These are phyloP conservation scores for Carcina quercana DNA, from an alignment of 2,888 invertebrate genomes.

Conservation along the genomic window DNA sequence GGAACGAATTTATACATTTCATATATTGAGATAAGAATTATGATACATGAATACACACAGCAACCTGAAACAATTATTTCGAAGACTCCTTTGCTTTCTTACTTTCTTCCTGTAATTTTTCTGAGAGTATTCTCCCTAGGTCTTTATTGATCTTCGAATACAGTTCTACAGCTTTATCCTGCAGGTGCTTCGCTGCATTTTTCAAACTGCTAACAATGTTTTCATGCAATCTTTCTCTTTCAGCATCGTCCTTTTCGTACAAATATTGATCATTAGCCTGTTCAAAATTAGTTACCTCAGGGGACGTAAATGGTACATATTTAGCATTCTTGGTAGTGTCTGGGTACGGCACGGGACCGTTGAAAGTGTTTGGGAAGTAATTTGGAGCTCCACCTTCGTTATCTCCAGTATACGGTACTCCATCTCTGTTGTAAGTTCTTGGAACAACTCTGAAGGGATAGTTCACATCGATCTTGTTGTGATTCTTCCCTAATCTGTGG, in stretches of 20 bases:
- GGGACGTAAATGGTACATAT: neutral
- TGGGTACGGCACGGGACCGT: constrained; percentile 30
- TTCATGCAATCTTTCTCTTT: constrained; percentile 78
- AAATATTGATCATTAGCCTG: neutral
- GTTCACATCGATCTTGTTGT: neutral
- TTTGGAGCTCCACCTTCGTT: constrained; percentile 28
- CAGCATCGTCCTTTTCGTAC: constrained; percentile 69
- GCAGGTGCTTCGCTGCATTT: constrained; percentile 76
- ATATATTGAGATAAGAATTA: too few species aligned
- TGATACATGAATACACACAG: too few species aligned
- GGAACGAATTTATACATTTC: too few species aligned
- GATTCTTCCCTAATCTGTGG: neutral
- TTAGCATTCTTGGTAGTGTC: constrained; percentile 20
- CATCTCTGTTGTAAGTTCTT: constrained; percentile 27
- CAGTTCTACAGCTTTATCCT: constrained; percentile 76
- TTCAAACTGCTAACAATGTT: constrained; percentile 85
- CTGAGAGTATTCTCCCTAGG: constrained; percentile 81
- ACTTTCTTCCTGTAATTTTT: too few species aligned
- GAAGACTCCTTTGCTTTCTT: too few species aligned
- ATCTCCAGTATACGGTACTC: constrained; percentile 21
- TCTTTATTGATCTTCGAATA: constrained; percentile 83
- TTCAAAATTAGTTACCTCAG: constrained; percentile 1
- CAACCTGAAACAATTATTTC: too few species aligned
- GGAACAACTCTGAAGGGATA: constrained; percentile 6
- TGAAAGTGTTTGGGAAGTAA: constrained; percentile 33